Evolutionary conservation across 2,113 vertebrate genomes (phyloP).

Genomic region (Steatornis caripensis): DNA sequence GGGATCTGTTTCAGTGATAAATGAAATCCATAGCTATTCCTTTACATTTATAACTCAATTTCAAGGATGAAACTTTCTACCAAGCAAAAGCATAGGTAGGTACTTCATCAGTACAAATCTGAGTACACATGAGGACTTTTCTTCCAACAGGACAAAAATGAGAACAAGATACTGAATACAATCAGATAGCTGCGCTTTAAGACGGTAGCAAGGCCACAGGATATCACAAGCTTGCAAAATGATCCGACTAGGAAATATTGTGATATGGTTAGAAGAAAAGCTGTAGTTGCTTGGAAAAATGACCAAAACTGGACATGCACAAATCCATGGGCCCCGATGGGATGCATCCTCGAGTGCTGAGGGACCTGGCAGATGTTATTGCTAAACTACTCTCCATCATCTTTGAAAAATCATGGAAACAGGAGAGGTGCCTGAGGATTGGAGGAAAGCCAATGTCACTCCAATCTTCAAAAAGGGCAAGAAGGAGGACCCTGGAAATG

Average conservation of each 20-base stretch:
- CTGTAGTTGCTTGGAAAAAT: background rate
- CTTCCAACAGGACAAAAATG: background rate
- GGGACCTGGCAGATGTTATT: too few relatives aligned
- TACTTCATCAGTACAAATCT: background rate
- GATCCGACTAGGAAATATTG: background rate
- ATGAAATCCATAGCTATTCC: background rate
- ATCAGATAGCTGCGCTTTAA: background rate
- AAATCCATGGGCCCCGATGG: too few relatives aligned
- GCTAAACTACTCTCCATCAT: too few relatives aligned
- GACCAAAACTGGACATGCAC: too few relatives aligned
- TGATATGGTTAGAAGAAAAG: background rate
- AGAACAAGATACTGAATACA: background rate
- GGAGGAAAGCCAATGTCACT: too few relatives aligned
- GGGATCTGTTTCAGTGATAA: background rate
- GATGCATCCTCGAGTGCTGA: too few relatives aligned
- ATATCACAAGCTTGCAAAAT: background rate
- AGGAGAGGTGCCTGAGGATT: too few relatives aligned
- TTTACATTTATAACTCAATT: background rate
- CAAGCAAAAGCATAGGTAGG: background rate
- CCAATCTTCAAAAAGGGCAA: too few relatives aligned
- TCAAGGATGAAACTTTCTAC: background rate
- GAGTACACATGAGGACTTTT: background rate
- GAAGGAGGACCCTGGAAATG: too few relatives aligned
- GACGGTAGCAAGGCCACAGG: background rate
- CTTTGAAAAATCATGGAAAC: too few relatives aligned